phyloP scores from a whole-genome alignment of 2,113 vertebrate genomes.

The Puffinus mauretanicus region DNA sequence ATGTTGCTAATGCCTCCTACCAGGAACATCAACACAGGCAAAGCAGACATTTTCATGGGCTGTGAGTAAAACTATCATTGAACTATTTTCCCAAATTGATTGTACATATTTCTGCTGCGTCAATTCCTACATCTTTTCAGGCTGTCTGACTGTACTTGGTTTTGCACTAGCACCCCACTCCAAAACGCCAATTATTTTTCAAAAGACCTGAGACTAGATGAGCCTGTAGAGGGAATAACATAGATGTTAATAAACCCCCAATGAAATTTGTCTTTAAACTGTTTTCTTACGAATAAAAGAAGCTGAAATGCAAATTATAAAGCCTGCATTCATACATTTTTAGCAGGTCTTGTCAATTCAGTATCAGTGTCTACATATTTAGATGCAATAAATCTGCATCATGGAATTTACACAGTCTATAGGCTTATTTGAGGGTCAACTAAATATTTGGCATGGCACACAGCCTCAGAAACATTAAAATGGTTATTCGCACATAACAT shows the following conservation, averaged over 20 bases:
- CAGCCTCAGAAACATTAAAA: slow-evolving; percentile 2
- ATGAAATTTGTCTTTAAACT: background rate
- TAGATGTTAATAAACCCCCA: background rate
- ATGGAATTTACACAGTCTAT: background rate
- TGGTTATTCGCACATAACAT: background rate
- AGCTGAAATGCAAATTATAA: background rate
- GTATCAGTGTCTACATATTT: background rate
- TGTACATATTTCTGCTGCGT: background rate
- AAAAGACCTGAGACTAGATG: background rate
- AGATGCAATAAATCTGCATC: background rate
- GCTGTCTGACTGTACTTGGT: background rate
- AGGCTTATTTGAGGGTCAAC: background rate
- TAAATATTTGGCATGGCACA: background rate
- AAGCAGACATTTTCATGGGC: background rate
- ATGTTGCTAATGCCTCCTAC: background rate
- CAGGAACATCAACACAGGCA: background rate
- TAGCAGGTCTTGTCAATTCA: background rate
- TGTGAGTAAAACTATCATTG: background rate
- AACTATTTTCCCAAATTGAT: background rate
- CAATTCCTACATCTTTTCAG: background rate
- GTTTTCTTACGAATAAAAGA: background rate
- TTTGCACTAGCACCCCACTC: background rate
- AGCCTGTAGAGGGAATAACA: background rate
- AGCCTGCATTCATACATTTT: background rate
- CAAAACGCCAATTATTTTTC: background rate